Conservation (phyloP, 1,140 invertebrate species). For the Drosophila biarmipes region DNA sequence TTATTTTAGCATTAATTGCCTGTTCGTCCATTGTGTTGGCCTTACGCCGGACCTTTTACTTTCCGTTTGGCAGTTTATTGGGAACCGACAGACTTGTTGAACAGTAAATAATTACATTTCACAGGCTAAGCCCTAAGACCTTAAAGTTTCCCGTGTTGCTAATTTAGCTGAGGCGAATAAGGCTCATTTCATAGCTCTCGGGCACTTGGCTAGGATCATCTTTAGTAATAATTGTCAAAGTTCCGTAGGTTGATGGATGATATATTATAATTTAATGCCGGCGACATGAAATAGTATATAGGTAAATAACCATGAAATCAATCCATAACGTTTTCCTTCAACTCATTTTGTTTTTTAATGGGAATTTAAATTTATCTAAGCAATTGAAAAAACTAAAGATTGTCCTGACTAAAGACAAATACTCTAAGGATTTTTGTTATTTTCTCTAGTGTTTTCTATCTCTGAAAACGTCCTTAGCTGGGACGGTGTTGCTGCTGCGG, state of each 20-base stretch:
- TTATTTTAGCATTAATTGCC: constrained; percentile 60
- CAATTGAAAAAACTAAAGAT: too few species aligned
- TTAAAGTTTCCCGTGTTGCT: constrained; percentile 15
- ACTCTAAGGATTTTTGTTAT: not conserved
- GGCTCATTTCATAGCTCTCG: not conserved
- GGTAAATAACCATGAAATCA: too few species aligned
- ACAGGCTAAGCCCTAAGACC: constrained; percentile 6
- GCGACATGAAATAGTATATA: too few species aligned
- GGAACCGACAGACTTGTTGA: constrained; percentile 59
- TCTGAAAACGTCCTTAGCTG: not conserved
- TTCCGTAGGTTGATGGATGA: too few species aligned
- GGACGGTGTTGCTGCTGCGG: constrained; percentile 17
- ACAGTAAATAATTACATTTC: constrained; percentile 63
- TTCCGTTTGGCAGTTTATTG: constrained; percentile 37
- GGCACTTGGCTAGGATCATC: too few species aligned
- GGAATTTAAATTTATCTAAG: too few species aligned
- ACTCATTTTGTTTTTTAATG: too few species aligned
- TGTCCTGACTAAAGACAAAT: not conserved
- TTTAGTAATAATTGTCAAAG: too few species aligned
- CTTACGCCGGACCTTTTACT: constrained; percentile 33
- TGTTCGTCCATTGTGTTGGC: constrained; percentile 31
- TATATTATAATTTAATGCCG: too few species aligned
- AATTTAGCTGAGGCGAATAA: not conserved
- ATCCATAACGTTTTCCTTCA: too few species aligned
- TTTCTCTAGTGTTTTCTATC: not conserved